Base-by-base conservation (phyloP, 2,113 vertebrate genomes). In the Hypomesus transpacificus region DNA sequence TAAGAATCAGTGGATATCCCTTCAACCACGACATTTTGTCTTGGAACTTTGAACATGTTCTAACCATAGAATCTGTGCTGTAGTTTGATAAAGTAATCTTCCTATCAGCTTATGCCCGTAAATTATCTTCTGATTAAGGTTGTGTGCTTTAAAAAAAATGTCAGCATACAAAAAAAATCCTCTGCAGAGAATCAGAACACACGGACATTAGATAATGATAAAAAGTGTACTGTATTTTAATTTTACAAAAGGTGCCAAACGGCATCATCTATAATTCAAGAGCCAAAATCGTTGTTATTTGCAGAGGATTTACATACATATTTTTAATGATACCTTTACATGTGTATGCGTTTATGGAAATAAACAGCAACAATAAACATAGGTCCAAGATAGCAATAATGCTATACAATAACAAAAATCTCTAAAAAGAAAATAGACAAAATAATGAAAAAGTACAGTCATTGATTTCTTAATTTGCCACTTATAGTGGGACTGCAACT, bases 161-260 rank as follows among this genome's bases (percentile, higher is more conserved):
- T 39, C 34, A 39, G 34, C 4, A 39, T 6, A 39, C n/a, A 39
- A 61, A 2, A 14, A 7, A 61, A 3, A 1, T 14, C 14, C 2
- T 28, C 17, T 14, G 14, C 17, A 68, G 4, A 57, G 11, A 68
- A 68, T 56, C 31, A 28, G 52, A 68, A 26, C 17, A 67, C 65
- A 28, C 53, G 46, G 16, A 8, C 65, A 67, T 64, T 39, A n/a
- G n/a, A 60, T 67, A 62, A 52, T 63, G 71, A 68, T 74, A 57
- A 77, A 76, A 85, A 78, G 18, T 2, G 31, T 61, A 80, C 79
- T 70, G 61, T 77, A 78, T 62, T 86, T 85, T 82, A 83, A 80
- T 84, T 80, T 20, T 50, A 85, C 68, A 87, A 85, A 85, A 82
- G 8, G 54, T 69, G 67, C 57, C 67, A 67, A 68, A 65, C 57